Conservation (phyloP, 2,888 invertebrate genomes). For the Agonopterix heracliana region DNA sequence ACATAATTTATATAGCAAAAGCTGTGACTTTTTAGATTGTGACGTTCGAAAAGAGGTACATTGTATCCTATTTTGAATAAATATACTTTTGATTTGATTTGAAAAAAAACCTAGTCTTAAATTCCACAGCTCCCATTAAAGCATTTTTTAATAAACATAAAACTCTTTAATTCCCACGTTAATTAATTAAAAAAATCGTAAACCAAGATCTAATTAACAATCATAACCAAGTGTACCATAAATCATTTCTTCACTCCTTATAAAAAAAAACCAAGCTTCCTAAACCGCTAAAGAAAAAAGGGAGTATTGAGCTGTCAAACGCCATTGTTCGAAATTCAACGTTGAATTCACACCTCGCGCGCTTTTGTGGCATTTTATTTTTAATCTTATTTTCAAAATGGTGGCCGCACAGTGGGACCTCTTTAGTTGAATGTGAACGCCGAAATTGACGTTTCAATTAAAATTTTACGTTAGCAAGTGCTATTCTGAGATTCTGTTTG, state of each 20-base stretch:
- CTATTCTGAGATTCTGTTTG: slow-evolving; percentile 12
- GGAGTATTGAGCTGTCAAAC: slow-evolving; percentile 32
- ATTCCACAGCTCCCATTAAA: no score
- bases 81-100: no score
- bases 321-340: slow-evolving; percentile 22
- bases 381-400: slow-evolving; percentile 3
- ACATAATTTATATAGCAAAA: no score
- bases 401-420: slow-evolving; percentile 22
- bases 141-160: no score
- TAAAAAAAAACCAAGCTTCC: slow-evolving; percentile 9
- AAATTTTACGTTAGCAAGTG: slow-evolving; percentile 7
- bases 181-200: slow-evolving; percentile 11
- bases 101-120: no score
- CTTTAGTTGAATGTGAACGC: slow-evolving; percentile 14
- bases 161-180: slow-evolving; percentile 7
- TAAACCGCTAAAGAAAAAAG: slow-evolving; percentile 17
- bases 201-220: slow-evolving; percentile 15
- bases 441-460: slow-evolving; percentile 30
- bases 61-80: no score
- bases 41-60: no score
- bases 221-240: slow-evolving; percentile 17
- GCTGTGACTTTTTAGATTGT: no score
- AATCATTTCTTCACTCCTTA: slow-evolving; percentile 16
- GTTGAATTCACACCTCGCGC: slow-evolving; percentile 27
- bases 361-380: slow-evolving; percentile 20